Base-by-base conservation (phyloP, 2,113 vertebrate species). In the Thomomys bottae region DNA sequence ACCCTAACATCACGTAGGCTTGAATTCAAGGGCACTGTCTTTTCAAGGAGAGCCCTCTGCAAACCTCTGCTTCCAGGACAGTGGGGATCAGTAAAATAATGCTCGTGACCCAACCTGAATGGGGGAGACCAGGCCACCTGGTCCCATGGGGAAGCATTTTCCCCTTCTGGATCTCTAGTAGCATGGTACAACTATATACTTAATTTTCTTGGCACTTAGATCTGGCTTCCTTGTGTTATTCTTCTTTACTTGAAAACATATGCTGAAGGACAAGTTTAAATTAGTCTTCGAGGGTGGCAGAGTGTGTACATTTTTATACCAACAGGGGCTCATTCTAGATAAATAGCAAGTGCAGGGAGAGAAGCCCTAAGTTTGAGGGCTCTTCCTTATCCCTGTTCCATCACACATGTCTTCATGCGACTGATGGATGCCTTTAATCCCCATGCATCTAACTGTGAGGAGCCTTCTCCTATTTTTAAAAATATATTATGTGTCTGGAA, bases 221-320 rank as follows among this genome's bases (percentile, higher is more conserved):
- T 75, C 85, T 93, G 82, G 45, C 64, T 95, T 91, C 83, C 71
- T 89, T 73, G 36, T 78, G 94, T 54, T 94, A 54, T 66, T 88
- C 76, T 75, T 76, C n/a, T 90, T 92, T 75, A 83, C 67, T 87
- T 77, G 87, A 94, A 89, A 94, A 91, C 91, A 83, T 28, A 61
- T 71, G 54, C 82, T 90, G 88, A 85, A 91, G 76, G 84, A 79
- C n/a, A 89, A 77, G 42, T 96, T 95, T 89, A 92, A 92, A 89
- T 94, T 92, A 84, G 78, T 92, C 8, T 76, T 93, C 30, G 23
- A 66, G 42, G 84, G 28, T 73, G 78, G 66, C 70, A 36, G 54
- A 28, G 57, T 59, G 32, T 80, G n/a, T 71, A 28, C 67, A 83
- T 87, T 70, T 92, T 80, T 79, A 9, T 18, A 68, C n/a, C 49